Base-by-base conservation (phyloP, 92 coral and sea anemone species). In the Epizoanthus illoricatus region DNA sequence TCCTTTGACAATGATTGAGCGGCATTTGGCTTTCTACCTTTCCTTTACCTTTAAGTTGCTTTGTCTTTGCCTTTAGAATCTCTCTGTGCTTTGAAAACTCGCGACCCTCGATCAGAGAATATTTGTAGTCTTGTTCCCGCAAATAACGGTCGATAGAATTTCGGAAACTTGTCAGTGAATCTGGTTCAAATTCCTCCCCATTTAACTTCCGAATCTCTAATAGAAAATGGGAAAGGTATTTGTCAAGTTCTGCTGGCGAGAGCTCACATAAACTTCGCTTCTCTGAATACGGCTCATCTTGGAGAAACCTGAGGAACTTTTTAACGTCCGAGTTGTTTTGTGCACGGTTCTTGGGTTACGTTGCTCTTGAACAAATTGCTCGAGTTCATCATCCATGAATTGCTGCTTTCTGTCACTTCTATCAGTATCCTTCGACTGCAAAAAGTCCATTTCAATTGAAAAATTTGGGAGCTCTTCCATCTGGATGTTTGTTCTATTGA, bases 21-120 rank as follows among this genome's bases (percentile, higher is more conserved):
- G 68, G 84, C 79, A 61, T 78, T 85, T 78, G 65, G 5, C 65
- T 86, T 86, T 36, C 71, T 69, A n/a, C 76, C 70, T 86, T 86
- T 80, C 82, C 81, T 80, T 86, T 86, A 61, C 75, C 76, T 47
- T 81, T 81, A 12, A 52, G 85, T 28, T 65, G 23, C 15, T 84
- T 84, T 63, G 75, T 11, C 62, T 86, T 71, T 20, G 85, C 85
- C 57, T 86, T 86, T 40, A 85, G 67, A 45, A 58, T 64, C 70
- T 70, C 79, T 4, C 73, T 58, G 64, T 69, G 84, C 47, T 66
- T 68, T 17, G 71, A 56, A 71, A 85, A 71, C 64, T 79, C 73
- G 7, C 47, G 80, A 58, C 52, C 58, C 43, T 79, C 88, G 61
- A 33, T 36, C 39, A 69, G 52, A 7, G 84, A 79, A 73, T 28